Evolutionary conservation across 30 jellyfish, hydroid and myxozoan genomes (phyloP).

Genomic region (Aurelia aurita): DNA sequence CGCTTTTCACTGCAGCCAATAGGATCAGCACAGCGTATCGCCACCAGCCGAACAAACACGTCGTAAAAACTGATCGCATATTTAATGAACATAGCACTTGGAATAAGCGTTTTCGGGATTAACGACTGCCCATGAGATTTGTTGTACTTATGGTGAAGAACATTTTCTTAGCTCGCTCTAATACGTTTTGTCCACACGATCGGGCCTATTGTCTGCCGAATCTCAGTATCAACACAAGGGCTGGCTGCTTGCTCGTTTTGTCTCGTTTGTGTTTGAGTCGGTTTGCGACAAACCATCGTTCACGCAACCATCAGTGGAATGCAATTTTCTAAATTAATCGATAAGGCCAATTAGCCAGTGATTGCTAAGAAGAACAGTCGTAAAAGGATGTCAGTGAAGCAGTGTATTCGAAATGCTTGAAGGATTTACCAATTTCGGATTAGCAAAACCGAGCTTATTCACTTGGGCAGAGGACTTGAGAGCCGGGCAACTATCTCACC

Average conservation of each 20-base stretch:
- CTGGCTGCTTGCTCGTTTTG: constrained; percentile 40
- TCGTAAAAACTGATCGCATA: constrained; percentile 37
- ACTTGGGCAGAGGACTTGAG: constrained; percentile 19
- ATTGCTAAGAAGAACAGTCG: constrained; percentile 47
- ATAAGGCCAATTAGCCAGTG: constrained; percentile 75
- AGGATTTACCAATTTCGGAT: constrained; percentile 65
- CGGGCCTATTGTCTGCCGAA: constrained; percentile 64
- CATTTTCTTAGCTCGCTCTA: constrained; percentile 49
- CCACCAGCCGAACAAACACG: constrained; percentile 45
- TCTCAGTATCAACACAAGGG: constrained; percentile 35
- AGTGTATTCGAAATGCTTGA: constrained; percentile 68
- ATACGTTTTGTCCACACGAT: constrained; percentile 52
- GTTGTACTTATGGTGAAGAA: constrained; percentile 60
- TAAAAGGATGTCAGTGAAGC: constrained; percentile 68
- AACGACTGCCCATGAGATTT: constrained; percentile 70
- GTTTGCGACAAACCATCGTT: constrained; percentile 38
- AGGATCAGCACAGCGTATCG: constrained; percentile 83
- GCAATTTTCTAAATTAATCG: constrained; percentile 48
- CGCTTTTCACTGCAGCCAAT: constrained; percentile 42
- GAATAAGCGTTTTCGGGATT: constrained; percentile 66
- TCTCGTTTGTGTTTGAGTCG: constrained; percentile 28
- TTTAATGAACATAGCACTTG: constrained; percentile 45
- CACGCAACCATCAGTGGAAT: constrained; percentile 66
- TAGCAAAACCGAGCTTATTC: constrained; percentile 37
- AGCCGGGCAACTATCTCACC: constrained; percentile 51